Percentiles rank a stretch among this genome's conserved stretches.
phyloP scores from a whole-genome alignment of 2,113 vertebrate species.

The Colistium nudipinnis region DNA sequence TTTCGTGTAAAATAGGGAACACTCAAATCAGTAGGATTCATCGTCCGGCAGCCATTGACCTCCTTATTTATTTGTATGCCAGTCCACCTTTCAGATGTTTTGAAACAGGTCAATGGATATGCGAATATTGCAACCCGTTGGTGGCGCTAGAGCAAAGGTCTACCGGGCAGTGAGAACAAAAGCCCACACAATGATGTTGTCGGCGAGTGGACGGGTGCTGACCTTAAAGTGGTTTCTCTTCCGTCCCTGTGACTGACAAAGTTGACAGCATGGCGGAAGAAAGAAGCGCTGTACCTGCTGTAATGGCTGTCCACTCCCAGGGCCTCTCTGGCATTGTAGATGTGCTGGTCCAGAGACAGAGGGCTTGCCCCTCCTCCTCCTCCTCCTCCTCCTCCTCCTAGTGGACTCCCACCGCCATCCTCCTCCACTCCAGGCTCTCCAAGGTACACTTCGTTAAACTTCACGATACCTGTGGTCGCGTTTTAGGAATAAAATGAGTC shows the following conservation, averaged over 20 bases:
- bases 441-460: constrained; percentile 92
- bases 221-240: too few relatives aligned
- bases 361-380: constrained; percentile 70
- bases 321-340: constrained; percentile 87
- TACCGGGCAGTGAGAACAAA: neutral
- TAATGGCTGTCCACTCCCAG: constrained; percentile 91
- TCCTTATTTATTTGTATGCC: too few relatives aligned
- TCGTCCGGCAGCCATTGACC: too few relatives aligned
- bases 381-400: constrained; percentile 20
- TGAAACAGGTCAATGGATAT: too few relatives aligned
- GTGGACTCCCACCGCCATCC: constrained; percentile 66
- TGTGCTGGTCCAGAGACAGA: constrained; percentile 86
- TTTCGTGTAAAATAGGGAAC: neutral
- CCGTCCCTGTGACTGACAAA: too few relatives aligned
- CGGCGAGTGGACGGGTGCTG: too few relatives aligned
- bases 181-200: neutral
- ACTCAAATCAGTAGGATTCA: neutral
- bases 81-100: too few relatives aligned
- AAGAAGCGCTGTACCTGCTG: constrained; percentile 80
- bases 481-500: neutral
- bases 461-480: constrained; percentile 87
- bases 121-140: neutral
- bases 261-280: neutral
- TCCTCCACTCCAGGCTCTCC: constrained; percentile 84
- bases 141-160: neutral